Conservation (phyloP, 2,797 vertebrate genomes). For the Momotus momota region DNA sequence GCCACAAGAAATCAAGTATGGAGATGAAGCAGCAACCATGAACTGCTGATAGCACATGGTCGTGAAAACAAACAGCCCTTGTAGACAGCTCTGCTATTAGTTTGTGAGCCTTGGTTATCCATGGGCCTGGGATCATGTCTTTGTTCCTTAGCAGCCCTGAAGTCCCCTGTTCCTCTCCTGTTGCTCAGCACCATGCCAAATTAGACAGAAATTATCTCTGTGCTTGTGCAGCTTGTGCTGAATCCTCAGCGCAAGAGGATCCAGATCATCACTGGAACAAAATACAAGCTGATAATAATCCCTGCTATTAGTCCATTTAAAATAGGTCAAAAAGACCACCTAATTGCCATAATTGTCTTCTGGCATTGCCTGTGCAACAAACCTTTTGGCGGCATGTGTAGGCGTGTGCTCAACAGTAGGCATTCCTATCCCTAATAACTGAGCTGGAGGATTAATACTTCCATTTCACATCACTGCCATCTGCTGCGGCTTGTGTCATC, state of each 20-base stretch:
- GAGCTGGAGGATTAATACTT: neutral
- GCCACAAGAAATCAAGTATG: neutral
- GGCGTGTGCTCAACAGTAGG: neutral
- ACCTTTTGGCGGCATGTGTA: neutral
- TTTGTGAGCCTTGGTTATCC: neutral
- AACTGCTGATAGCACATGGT: neutral
- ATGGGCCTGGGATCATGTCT: neutral
- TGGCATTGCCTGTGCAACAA: neutral
- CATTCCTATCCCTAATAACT: neutral
- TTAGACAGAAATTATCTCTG: neutral
- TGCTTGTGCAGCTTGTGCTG: neutral
- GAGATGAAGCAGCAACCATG: neutral
- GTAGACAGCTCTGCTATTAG: neutral
- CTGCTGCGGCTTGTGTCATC: neutral
- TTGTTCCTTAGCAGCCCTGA: neutral
- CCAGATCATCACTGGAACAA: neutral
- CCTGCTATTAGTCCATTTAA: slow-evolving; percentile 11
- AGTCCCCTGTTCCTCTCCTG: neutral
- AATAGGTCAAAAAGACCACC: slow-evolving; percentile 9
- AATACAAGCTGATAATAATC: neutral
- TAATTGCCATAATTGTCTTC: slow-evolving; percentile 42
- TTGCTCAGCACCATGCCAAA: neutral
- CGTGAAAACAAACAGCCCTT: neutral
- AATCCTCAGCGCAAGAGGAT: neutral
- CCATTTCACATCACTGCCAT: neutral